Evolutionary conservation across 1,140 invertebrate genomes (phyloP).

Genomic region (Sminthurinus signatus): DNA sequence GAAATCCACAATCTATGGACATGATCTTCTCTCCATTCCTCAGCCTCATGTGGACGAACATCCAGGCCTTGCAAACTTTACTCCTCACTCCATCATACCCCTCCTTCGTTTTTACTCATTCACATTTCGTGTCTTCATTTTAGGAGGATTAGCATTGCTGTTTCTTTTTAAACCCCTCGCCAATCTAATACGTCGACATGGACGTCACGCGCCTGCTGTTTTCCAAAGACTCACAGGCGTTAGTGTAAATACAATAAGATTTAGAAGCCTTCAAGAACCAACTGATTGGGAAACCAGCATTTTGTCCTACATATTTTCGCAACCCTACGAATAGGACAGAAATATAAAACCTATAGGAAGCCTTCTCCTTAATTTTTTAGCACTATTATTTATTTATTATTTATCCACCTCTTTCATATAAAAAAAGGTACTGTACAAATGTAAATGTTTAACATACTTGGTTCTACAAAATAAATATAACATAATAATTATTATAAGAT

Average conservation of each 20-base stretch:
- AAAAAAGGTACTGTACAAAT: too few species aligned
- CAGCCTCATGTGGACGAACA: slow-evolving; percentile 29
- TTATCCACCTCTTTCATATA: too few species aligned
- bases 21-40: slow-evolving; percentile 28
- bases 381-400: too few species aligned
- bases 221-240: slow-evolving; percentile 22
- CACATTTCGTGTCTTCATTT: slow-evolving; percentile 25
- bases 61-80: slow-evolving; percentile 31
- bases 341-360: too few species aligned
- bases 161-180: slow-evolving; percentile 27
- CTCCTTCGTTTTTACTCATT: slow-evolving; percentile 38
- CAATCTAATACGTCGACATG: slow-evolving; percentile 20
- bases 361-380: too few species aligned
- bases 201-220: slow-evolving; percentile 19
- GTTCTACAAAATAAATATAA: too few species aligned
- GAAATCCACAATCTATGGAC: slow-evolving; percentile 23
- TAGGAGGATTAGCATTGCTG: slow-evolving; percentile 16
- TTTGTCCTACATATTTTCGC: neutral
- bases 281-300: neutral
- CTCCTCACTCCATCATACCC: slow-evolving; percentile 24
- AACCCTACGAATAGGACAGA: too few species aligned
- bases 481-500: too few species aligned
- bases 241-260: neutral
- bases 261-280: neutral
- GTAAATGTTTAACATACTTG: too few species aligned